Evolutionary conservation across 2,113 vertebrate genomes (phyloP).

Genomic region (Sardina pilchardus): DNA sequence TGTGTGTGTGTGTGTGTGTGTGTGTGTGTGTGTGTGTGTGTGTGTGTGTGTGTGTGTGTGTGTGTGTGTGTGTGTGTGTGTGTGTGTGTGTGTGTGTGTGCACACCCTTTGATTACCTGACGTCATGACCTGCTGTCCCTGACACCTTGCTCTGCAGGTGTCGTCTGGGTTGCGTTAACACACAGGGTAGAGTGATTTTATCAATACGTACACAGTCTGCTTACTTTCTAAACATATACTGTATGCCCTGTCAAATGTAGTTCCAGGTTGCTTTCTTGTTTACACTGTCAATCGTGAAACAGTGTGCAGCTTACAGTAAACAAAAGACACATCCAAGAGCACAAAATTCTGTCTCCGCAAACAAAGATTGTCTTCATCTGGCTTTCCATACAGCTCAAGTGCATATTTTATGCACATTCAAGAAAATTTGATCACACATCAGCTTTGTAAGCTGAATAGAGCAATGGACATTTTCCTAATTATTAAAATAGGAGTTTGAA

Average conservation of each 20-base stretch:
- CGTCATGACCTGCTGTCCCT: background rate
- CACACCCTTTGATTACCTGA: background rate
- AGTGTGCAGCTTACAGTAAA: background rate
- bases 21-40: too few species aligned
- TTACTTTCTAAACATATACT: background rate
- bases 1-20: background rate
- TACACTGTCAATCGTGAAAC: too few species aligned
- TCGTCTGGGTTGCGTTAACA: background rate
- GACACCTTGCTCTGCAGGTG: background rate
- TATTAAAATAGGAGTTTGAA: too few species aligned
- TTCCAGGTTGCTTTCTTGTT: too few species aligned
- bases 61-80: background rate
- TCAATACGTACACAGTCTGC: background rate
- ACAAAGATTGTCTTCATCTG: too few species aligned
- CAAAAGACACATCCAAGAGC: background rate
- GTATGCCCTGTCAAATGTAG: too few species aligned
- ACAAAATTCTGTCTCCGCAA: background rate
- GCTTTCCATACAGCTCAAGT: too few species aligned
- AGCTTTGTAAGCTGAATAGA: too few species aligned
- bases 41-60: background rate
- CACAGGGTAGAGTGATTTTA: background rate
- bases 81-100: background rate
- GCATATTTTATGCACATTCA: too few species aligned
- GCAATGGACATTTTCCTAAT: too few species aligned
- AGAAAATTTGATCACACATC: too few species aligned